phyloP scores from a whole-genome alignment of 2,113 vertebrate species.

The Caranx melampygus region DNA sequence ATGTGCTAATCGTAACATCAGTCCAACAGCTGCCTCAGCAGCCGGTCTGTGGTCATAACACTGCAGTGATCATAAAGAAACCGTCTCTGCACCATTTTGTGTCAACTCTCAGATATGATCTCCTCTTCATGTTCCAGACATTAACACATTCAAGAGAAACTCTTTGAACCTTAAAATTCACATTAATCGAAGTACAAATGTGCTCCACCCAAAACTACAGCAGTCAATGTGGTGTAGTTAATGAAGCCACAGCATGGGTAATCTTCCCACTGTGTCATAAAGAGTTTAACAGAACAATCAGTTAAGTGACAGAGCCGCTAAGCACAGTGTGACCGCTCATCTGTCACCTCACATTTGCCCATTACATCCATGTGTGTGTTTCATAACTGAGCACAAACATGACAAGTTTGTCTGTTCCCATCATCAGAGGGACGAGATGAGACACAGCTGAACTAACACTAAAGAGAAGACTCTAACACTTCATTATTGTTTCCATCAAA shows the following conservation, averaged over 20 bases:
- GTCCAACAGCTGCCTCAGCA: not conserved
- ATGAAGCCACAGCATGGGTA: not conserved
- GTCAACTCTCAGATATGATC: not conserved
- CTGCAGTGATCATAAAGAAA: not conserved
- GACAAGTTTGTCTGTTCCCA: not conserved
- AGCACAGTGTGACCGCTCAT: constrained; percentile 11
- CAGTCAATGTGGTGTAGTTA: not conserved
- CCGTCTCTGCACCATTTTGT: not conserved
- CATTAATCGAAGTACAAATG: not conserved
- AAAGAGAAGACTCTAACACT: not conserved
- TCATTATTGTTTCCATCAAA: not conserved
- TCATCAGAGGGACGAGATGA: not conserved
- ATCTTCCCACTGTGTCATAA: not conserved
- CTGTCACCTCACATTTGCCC: constrained; percentile 34
- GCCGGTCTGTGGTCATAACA: not conserved
- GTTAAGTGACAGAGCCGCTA: constrained; percentile 38
- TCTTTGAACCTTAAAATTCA: not conserved
- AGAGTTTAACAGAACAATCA: not conserved
- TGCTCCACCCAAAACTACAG: not conserved
- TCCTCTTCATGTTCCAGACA: not conserved
- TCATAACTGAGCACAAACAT: constrained; percentile 21
- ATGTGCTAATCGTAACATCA: not conserved
- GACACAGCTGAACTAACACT: not conserved
- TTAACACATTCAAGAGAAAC: not conserved
- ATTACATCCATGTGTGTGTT: not conserved